These are phyloP conservation scores for Aporophyla lueneburgensis DNA, from an alignment of 2,888 invertebrate genomes.

Conservation along the genomic window DNA sequence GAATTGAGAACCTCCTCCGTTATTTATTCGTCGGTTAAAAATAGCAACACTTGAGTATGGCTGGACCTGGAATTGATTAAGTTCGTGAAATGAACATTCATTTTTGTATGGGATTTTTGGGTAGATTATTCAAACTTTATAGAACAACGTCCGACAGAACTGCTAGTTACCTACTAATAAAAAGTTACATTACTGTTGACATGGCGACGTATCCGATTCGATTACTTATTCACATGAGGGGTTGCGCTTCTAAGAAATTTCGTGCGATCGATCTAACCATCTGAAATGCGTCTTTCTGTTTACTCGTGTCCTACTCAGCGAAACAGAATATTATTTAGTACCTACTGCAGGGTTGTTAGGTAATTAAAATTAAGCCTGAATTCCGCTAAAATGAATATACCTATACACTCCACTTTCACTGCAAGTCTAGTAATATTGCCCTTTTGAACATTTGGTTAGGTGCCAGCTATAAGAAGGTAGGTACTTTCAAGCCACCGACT, in stretches of 20 bases:
- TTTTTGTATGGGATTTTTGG: no score
- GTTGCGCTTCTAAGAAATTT: conserved; percentile 78
- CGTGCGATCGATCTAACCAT: conserved; percentile 73
- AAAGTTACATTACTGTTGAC: conserved; percentile 9
- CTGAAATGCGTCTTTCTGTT: conserved; percentile 54
- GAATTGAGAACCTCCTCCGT: no score
- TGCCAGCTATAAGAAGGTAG: neutral
- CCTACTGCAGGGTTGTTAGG: no score
- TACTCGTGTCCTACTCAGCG: conserved; percentile 26
- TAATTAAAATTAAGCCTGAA: neutral
- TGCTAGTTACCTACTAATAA: neutral
- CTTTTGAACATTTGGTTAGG: neutral
- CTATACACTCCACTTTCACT: neutral
- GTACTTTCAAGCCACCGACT: neutral
- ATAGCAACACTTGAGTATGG: no score
- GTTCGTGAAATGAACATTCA: no score
- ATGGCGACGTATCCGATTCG: conserved; percentile 41
- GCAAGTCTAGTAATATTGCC: neutral
- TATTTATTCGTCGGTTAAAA: no score
- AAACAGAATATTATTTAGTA: conserved; percentile 1
- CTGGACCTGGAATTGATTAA: neutral
- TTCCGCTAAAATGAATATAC: neutral
- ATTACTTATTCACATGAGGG: conserved; percentile 75
- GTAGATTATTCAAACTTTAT: no score
- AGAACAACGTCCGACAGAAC: no score